Evolutionary conservation across 2,888 invertebrate species (phyloP).

Genomic region (Caenorhabditis japonica): DNA sequence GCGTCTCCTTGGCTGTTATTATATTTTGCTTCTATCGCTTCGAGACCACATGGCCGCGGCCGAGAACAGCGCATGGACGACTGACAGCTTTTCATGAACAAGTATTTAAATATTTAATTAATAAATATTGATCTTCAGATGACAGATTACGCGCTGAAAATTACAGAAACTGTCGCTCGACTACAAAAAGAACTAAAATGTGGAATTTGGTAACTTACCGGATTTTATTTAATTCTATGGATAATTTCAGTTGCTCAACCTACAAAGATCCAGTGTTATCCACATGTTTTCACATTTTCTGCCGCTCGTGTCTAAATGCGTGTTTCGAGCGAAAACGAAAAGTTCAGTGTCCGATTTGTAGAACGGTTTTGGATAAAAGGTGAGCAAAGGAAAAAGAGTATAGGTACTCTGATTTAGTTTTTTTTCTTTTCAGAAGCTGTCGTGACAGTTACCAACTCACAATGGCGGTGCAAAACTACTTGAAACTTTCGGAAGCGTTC

Average conservation of each 20-base stretch:
- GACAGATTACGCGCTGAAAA: constrained; percentile 27
- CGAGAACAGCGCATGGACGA: too few relatives aligned
- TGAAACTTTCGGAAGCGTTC: constrained; percentile 50
- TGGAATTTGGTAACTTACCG: constrained; percentile 58
- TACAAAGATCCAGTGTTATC: constrained; percentile 55
- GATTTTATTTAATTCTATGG: not conserved
- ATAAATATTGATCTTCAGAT: constrained; percentile 10
- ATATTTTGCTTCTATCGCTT: too few relatives aligned
- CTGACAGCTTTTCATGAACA: too few relatives aligned
- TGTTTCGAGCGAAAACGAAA: constrained; percentile 54
- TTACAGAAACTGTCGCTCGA: constrained; percentile 21
- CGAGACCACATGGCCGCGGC: too few relatives aligned
- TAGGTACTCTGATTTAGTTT: too few relatives aligned
- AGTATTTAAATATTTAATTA: not conserved
- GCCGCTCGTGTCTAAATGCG: constrained; percentile 45
- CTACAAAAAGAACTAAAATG: constrained; percentile 60
- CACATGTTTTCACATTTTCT: constrained; percentile 63
- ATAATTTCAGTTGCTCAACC: constrained; percentile 60
- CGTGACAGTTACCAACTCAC: constrained; percentile 33
- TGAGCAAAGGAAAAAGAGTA: constrained; percentile 2
- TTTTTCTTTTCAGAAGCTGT: constrained; percentile 48
- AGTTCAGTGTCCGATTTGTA: constrained; percentile 62
- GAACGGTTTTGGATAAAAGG: constrained; percentile 56
- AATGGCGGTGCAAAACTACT: constrained; percentile 47
- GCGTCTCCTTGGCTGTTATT: too few relatives aligned